Base-by-base conservation (phyloP, 2,888 invertebrate species). In the Acleris cristana region DNA sequence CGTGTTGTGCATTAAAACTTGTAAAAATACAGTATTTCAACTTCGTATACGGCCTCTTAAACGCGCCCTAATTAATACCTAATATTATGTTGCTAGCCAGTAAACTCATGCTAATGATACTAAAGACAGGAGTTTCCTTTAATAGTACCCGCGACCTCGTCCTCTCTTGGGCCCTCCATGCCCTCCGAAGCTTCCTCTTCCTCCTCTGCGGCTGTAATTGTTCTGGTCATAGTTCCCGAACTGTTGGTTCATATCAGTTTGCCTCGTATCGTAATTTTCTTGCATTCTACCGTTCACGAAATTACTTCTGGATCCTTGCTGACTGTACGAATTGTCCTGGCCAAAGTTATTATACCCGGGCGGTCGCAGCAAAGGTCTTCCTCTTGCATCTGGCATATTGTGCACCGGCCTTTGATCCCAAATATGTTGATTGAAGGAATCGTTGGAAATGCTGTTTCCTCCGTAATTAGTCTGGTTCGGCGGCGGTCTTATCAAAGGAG, bases 121-220 rank as follows among this genome's bases (percentile, higher is more conserved):
- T 40, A 40, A 40, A 4, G 12, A 40, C 40, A 40, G 40, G 40
- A 10, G 12, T 40, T 40, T 10, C 40, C 14, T 40, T 48, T 72
- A 78, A 66, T 74, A 77, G 59, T 69, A 73, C 14, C 79, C 79
- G 53, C 89, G 78, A 0, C 88, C 88, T 21, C 90, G 85, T 1
- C 87, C 88, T 61, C 82, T 78, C 57, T 64, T 70, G 10, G 58
- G 73, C 10, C 77, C 82, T 19, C 65, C 69, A 7, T 34, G 65
- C 3, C 69, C 62, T 1, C 79, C 76, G 18, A 71, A 79, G 30
- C 79, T 73, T 7, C 79, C 78, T 60, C 82, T 73, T 3, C 82
- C 82, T 16, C 79, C 82, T 68, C 84, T 74, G 1, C 85, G 84
- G 64, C 85, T 76, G 54, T 81, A 84, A 64, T 81, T 77, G 49